Evolutionary conservation across 2,113 vertebrate species (phyloP).

Genomic region (Nibea coibor): DNA sequence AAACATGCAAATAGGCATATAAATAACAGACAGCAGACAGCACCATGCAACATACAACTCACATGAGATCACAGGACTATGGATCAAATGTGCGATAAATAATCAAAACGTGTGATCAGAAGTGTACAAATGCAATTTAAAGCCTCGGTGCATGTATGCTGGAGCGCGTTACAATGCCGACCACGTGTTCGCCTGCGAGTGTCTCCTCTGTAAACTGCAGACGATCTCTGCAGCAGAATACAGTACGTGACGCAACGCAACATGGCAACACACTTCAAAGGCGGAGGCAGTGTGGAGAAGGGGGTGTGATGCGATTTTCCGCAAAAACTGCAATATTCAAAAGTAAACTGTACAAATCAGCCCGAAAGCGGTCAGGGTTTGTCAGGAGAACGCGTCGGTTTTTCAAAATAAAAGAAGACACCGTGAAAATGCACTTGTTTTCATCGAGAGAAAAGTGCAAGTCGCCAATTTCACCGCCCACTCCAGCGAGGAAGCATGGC

Average conservation of each 20-base stretch:
- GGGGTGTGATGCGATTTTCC: conserved; percentile 78
- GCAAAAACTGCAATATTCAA: conserved; percentile 45
- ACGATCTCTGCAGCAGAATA: conserved; percentile 80
- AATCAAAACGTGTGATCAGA: background rate
- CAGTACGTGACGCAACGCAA: conserved; percentile 81
- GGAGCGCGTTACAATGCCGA: background rate
- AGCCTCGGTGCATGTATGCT: background rate
- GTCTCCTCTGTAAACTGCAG: conserved; percentile 34
- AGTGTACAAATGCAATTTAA: background rate
- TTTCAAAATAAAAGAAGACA: background rate
- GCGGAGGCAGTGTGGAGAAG: conserved; percentile 75
- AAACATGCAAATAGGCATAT: background rate
- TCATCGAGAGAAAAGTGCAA: conserved; percentile 71
- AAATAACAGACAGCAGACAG: background rate
- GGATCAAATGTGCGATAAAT: background rate
- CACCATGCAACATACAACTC: background rate
- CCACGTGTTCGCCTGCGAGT: conserved; percentile 6
- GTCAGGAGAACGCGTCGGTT: accelerated
- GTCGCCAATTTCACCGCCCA: conserved; percentile 76
- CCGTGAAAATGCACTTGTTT: conserved; percentile 29
- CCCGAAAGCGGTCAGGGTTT: background rate
- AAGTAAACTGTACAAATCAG: conserved; percentile 39
- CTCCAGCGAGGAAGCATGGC: conserved; percentile 81
- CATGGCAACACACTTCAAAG: conserved; percentile 84
- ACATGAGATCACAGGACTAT: no score